These are phyloP conservation scores for Dipodomys spectabilis DNA, from an alignment of 2,113 vertebrate genomes.

Conservation along the genomic window DNA sequence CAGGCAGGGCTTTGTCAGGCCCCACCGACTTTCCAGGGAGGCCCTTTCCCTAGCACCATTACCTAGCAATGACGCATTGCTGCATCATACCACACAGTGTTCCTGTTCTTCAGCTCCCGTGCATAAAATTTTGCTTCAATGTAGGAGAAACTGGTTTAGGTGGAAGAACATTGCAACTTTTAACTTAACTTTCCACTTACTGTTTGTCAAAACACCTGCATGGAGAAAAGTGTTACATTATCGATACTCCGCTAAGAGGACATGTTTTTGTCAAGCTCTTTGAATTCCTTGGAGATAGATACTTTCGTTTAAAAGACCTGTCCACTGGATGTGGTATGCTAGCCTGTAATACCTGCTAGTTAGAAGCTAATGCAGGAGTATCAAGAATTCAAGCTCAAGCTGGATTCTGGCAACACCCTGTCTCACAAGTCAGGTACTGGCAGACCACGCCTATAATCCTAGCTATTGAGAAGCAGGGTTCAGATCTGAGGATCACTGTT, in stretches of 20 bases:
- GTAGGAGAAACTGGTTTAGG: too few species aligned
- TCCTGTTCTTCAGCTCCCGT: neutral
- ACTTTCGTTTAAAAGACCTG: neutral
- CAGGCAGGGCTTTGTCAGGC: neutral
- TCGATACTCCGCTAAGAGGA: neutral
- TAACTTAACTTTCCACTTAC: neutral
- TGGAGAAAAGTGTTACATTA: neutral
- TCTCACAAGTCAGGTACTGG: too few species aligned
- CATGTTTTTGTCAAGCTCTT: neutral
- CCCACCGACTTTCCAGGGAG: neutral
- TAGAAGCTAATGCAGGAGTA: too few species aligned
- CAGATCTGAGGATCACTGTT: too few species aligned
- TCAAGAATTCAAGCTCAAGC: too few species aligned
- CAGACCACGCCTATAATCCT: too few species aligned
- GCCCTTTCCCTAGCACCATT: neutral
- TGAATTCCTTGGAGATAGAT: conserved; percentile 23
- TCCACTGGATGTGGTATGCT: neutral
- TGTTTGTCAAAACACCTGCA: neutral
- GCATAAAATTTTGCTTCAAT: too few species aligned
- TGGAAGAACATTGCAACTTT: neutral
- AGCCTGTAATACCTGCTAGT: neutral
- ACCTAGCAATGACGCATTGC: neutral
- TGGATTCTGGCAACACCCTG: too few species aligned
- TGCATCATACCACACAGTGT: accelerated
- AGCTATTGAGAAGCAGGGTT: too few species aligned